phyloP scores from a whole-genome alignment of 2,797 vertebrate genomes.

The Allobates femoralis region DNA sequence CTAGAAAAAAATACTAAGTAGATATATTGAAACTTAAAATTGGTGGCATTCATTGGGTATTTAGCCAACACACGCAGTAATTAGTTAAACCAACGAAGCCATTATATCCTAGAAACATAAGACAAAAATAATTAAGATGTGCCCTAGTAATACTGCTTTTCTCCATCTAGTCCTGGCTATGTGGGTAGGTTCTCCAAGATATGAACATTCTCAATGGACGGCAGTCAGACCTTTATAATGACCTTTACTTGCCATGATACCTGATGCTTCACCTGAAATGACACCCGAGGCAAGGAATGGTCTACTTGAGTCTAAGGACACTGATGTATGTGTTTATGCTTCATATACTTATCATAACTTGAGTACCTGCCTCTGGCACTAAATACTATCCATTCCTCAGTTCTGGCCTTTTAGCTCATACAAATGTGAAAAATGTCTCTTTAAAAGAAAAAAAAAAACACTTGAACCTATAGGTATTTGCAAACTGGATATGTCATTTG shows the following conservation, averaged over 20 bases:
- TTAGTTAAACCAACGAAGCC: too few relatives aligned
- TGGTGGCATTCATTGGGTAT: background rate
- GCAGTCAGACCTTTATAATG: background rate
- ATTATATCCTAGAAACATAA: background rate
- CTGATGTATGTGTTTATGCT: background rate
- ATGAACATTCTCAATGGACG: background rate
- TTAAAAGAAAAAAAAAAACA: background rate
- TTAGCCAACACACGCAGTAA: too few relatives aligned
- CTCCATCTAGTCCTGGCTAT: too few relatives aligned
- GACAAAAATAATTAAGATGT: background rate
- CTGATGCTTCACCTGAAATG: conserved; percentile 4
- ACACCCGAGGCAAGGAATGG: conserved; percentile 4
- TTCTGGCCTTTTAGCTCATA: background rate
- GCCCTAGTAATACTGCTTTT: too few relatives aligned
- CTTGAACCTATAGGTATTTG: background rate
- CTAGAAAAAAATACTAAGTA: background rate
- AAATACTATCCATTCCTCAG: conserved; percentile 19
- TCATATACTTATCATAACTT: conserved; percentile 27
- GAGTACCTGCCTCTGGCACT: conserved; percentile 17
- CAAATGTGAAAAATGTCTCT: background rate
- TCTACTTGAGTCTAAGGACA: conserved; percentile 11
- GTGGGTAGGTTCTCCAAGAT: background rate
- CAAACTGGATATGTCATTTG: background rate
- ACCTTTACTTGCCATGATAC: conserved; percentile 12
- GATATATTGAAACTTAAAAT: background rate